These are phyloP conservation scores for Nycticryphes semicollaris DNA, from an alignment of 2,113 vertebrate species.

Conservation along the genomic window DNA sequence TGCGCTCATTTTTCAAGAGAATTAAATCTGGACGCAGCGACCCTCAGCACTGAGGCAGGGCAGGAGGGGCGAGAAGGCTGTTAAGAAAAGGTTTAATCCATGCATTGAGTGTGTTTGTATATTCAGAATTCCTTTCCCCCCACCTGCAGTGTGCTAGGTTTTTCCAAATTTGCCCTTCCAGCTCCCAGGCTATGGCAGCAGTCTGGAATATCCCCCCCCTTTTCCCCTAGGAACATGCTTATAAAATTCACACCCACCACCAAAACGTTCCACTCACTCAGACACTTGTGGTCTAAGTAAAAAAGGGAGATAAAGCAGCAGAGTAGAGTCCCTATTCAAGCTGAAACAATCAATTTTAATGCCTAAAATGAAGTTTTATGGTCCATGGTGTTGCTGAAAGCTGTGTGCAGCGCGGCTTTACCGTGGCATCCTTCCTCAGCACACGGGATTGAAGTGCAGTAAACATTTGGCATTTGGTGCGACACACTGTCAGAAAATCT, in stretches of 20 bases:
- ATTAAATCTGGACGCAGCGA: background rate
- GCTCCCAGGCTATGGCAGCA: background rate
- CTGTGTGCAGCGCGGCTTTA: background rate
- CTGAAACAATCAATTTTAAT: slow-evolving; percentile 48
- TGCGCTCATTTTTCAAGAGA: background rate
- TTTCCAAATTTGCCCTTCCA: background rate
- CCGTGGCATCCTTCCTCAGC: background rate
- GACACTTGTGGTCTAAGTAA: background rate
- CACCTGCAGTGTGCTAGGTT: accelerated
- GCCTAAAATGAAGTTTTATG: slow-evolving; percentile 24
- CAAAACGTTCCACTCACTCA: background rate
- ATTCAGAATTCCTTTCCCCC: background rate
- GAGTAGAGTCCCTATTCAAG: background rate
- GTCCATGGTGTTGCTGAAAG: background rate
- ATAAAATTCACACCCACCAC: background rate
- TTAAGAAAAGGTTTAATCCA: background rate
- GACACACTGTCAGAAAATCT: background rate
- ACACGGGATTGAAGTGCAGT: background rate
- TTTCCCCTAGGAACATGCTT: background rate
- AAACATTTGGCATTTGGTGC: background rate
- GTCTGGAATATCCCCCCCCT: background rate
- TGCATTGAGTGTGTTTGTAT: background rate
- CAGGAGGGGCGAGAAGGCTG: background rate
- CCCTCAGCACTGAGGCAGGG: background rate
- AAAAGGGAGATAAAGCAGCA: background rate